Conservation (phyloP, 2,113 vertebrate species). For the Hippocampus guttulatus region DNA sequence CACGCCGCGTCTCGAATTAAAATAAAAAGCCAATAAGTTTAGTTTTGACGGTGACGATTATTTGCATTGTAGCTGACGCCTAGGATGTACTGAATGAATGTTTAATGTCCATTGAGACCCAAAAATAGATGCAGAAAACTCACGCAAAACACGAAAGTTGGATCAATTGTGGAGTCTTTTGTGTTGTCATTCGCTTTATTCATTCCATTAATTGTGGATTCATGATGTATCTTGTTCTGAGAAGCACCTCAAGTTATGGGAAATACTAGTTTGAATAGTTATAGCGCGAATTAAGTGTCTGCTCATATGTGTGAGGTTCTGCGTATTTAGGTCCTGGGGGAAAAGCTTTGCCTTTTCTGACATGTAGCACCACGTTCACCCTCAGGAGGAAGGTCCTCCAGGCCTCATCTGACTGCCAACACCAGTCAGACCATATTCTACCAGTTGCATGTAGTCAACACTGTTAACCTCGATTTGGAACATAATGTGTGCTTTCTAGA, state of each 20-base stretch:
- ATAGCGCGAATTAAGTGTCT: not conserved
- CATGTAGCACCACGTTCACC: slow-evolving; percentile 40
- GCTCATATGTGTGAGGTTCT: not conserved
- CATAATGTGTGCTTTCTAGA: not conserved
- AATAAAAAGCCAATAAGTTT: not conserved
- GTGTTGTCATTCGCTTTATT: not conserved
- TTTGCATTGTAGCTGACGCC: not conserved
- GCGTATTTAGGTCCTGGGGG: not conserved
- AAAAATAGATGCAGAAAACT: not conserved
- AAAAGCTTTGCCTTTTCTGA: not conserved
- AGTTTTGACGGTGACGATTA: not conserved
- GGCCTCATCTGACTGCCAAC: slow-evolving; percentile 36
- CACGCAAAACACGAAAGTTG: not conserved
- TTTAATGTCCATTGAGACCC: no score
- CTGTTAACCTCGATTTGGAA: not conserved
- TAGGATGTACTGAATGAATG: not conserved
- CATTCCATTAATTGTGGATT: not conserved
- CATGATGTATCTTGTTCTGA: not conserved
- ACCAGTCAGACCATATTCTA: slow-evolving; percentile 6
- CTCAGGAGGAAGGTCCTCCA: slow-evolving; percentile 44
- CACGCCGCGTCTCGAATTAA: not conserved
- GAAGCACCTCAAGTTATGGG: not conserved
- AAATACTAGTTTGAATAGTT: not conserved
- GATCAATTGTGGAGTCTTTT: not conserved
- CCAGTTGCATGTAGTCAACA: not conserved